Percentiles rank a stretch among this genome's conserved stretches.
phyloP scores from a whole-genome alignment of 2,797 vertebrate genomes.

The Sebastes matsubarae region DNA sequence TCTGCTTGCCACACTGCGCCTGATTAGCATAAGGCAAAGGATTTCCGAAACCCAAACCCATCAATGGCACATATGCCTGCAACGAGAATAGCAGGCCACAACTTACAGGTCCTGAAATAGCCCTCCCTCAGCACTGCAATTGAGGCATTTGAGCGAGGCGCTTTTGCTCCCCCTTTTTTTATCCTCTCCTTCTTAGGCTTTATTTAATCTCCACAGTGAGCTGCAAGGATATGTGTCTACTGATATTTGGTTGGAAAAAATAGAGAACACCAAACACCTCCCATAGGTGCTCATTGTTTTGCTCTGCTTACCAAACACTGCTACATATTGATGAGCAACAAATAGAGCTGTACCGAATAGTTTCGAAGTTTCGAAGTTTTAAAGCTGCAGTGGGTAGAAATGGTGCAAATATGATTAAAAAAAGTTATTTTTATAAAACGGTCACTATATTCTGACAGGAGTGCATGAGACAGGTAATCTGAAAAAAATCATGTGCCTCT shows the following conservation, averaged over 20 bases:
- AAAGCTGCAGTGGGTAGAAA: background rate
- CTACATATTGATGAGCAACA: background rate
- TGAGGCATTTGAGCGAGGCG: slow-evolving; percentile 56
- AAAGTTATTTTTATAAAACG: too few species aligned
- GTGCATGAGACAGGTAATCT: too few species aligned
- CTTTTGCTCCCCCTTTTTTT: slow-evolving; percentile 29
- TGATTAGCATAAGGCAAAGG: slow-evolving; percentile 84
- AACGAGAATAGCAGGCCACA: slow-evolving; percentile 82
- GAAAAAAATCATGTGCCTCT: too few species aligned
- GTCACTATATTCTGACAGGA: too few species aligned
- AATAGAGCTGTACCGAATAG: background rate
- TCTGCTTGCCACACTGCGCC: slow-evolving; percentile 74
- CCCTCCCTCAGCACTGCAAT: slow-evolving; percentile 61
- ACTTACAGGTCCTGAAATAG: slow-evolving; percentile 81
- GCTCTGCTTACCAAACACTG: background rate
- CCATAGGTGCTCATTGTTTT: background rate
- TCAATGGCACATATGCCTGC: slow-evolving; percentile 80
- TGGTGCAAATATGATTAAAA: too few species aligned
- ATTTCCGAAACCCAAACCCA: slow-evolving; percentile 84
- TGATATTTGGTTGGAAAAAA: slow-evolving; percentile 8
- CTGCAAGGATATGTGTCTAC: slow-evolving; percentile 33
- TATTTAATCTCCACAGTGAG: slow-evolving; percentile 63
- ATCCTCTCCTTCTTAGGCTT: slow-evolving; percentile 50
- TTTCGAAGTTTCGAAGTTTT: background rate
- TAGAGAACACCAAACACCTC: background rate